Evolutionary conservation across 2,888 invertebrate genomes (phyloP).

Genomic region (Hypena proboscidalis): DNA sequence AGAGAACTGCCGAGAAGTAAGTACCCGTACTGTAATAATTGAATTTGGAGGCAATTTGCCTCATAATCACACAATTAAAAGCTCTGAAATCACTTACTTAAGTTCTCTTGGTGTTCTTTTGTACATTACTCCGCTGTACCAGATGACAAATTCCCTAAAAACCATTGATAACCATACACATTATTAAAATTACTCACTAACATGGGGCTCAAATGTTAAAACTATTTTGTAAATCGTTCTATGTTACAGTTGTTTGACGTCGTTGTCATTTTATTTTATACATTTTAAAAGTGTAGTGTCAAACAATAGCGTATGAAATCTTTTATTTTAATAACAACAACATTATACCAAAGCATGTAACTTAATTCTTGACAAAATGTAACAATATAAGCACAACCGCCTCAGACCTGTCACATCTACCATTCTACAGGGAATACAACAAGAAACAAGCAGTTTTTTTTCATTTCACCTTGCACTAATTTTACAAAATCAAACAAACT

Average conservation of each 20-base stretch:
- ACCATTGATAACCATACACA: slow-evolving; percentile 6
- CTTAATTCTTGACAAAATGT: slow-evolving; percentile 13
- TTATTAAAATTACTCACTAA: slow-evolving; percentile 9
- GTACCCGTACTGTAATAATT: no score
- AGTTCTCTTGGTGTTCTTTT: background rate
- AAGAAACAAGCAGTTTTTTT: no score
- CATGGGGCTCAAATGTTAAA: slow-evolving; percentile 22
- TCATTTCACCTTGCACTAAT: no score
- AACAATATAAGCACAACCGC: slow-evolving; percentile 37
- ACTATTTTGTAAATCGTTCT: slow-evolving; percentile 24
- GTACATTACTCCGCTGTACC: no score
- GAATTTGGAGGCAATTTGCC: no score
- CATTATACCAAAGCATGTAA: slow-evolving; percentile 16
- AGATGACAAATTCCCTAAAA: no score
- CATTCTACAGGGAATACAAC: background rate
- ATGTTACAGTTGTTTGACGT: slow-evolving; percentile 25
- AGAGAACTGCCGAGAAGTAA: no score
- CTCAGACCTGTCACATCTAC: slow-evolving; percentile 21
- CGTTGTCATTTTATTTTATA: slow-evolving; percentile 19
- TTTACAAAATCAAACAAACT: no score
- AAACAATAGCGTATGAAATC: slow-evolving; percentile 12
- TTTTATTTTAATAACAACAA: slow-evolving; percentile 15
- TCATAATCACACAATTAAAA: no score
- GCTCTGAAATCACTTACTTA: no score
- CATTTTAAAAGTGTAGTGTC: slow-evolving; percentile 10